Base-by-base conservation (phyloP, 2,113 vertebrate genomes). In the Leuciscus idus region DNA sequence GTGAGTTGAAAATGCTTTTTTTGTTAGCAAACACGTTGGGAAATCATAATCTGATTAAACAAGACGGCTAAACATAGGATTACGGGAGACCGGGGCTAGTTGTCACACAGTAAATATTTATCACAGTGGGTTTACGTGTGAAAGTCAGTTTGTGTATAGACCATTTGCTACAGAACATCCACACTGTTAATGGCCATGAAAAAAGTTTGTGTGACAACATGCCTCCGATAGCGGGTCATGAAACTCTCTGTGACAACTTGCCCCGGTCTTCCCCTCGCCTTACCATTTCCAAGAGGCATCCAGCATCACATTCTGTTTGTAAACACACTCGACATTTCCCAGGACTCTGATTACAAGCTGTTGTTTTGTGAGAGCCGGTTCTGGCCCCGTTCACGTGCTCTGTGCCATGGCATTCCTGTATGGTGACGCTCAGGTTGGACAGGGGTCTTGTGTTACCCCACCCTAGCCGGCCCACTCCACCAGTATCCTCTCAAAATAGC, bases 1-100 rank as follows among this genome's bases (percentile, higher is more conserved):
- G 97, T 98, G 93, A 98, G 97, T 97, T 86, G 83, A 78, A 39
- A 9, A 3, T 10, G 26, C 36, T 13, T 64, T 43, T 43, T 81
- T 46, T 84, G 43, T 72, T 48, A 43, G 19, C 19, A 72, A 43
- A 72, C 8, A 9, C 68, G 19, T 26, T 61, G 77, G 12, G 30
- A 39, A 80, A 80, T 80, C 55, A 0, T 61, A 43, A 80, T 80
- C 13, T 80, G 57, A 62, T 43, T 80, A n/a, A 62, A 80, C 50
- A 57, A 10, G 12, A 10, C 77, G n/a, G 21, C 19, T 36, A 21
- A 72, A 76, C 23, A 48, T 48, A 23, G 19, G 52, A 59, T 39
- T 39, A 79, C 2, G 2, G 7, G 36, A 43, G 33, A 23, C 33
- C 0, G 36, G 68, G 36, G 36, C 36, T 43, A 72, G 21, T 72